Conservation (phyloP, 2,888 invertebrate genomes). For the Anarsia innoxiella region DNA sequence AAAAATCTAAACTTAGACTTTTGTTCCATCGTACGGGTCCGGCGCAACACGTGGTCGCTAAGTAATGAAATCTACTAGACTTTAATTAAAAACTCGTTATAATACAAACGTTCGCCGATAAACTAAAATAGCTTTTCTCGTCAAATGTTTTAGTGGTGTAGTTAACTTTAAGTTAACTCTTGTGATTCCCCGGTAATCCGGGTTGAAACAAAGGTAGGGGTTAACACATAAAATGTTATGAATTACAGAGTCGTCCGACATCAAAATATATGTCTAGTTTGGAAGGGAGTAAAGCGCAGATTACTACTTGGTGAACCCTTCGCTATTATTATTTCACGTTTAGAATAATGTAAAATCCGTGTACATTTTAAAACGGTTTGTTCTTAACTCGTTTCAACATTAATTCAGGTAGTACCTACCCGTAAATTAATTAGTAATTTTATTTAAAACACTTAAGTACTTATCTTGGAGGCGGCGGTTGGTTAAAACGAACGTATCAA, state of each 20-base stretch:
- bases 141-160: conserved; percentile 32
- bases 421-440: too few species aligned
- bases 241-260: conserved; percentile 36
- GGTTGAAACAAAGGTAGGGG: conserved; percentile 34
- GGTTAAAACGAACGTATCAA: too few species aligned
- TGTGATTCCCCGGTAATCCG: conserved; percentile 42
- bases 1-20: conserved; percentile 62
- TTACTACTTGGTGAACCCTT: conserved; percentile 33
- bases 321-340: conserved; percentile 32
- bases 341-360: conserved; percentile 33
- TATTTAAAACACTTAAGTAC: too few species aligned
- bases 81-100: conserved; percentile 54
- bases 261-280: conserved; percentile 36
- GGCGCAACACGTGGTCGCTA: conserved; percentile 63
- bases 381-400: too few species aligned
- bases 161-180: conserved; percentile 31
- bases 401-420: too few species aligned
- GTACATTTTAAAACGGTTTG: conserved; percentile 35
- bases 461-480: too few species aligned
- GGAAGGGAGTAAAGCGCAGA: conserved; percentile 36
- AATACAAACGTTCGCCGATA: conserved; percentile 40
- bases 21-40: conserved; percentile 35
- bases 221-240: conserved; percentile 42
- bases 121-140: conserved; percentile 39
- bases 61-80: conserved; percentile 57